Conservation (phyloP, 2,888 invertebrate genomes). For the Neelides folsomi region DNA sequence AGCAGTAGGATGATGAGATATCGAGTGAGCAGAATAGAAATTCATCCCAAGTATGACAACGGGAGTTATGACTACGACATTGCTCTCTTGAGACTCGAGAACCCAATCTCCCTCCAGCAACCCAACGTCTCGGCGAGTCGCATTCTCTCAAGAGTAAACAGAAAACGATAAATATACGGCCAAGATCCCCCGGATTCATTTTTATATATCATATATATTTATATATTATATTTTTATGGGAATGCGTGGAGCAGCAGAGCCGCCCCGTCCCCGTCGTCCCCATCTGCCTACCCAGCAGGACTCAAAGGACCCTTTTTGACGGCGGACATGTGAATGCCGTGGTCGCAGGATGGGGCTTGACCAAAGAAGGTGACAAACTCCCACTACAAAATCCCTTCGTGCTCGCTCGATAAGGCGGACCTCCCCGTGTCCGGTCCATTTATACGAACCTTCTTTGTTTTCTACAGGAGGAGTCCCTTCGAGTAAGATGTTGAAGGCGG, state of each 20-base stretch:
- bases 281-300: constrained; percentile 20
- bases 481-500: constrained; percentile 22
- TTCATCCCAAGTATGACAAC: constrained; percentile 28
- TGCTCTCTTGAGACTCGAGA: constrained; percentile 18
- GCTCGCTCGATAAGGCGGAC: too few species aligned
- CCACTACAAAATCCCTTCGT: not conserved
- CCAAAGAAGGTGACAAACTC: constrained; percentile 18
- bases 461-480: constrained; percentile 23
- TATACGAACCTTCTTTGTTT: too few species aligned
- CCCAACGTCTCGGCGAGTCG: constrained; percentile 7
- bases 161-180: not conserved
- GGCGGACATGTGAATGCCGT: constrained; percentile 12
- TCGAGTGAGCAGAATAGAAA: constrained; percentile 14
- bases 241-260: constrained; percentile 6
- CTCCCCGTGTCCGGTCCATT: too few species aligned
- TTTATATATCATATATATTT: not conserved
- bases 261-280: constrained; percentile 15
- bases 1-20: constrained; percentile 19
- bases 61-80: constrained; percentile 24
- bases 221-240: constrained; percentile 4
- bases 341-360: constrained; percentile 28
- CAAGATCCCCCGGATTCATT: not conserved
- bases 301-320: constrained; percentile 8
- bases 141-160: constrained; percentile 10
- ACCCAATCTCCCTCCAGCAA: constrained; percentile 14